A percentile compares a stretch with the other conserved stretches of the same genome.
Evolutionary conservation across 2,797 vertebrate species (phyloP).

Genomic region (Enteromius mattozi): DNA sequence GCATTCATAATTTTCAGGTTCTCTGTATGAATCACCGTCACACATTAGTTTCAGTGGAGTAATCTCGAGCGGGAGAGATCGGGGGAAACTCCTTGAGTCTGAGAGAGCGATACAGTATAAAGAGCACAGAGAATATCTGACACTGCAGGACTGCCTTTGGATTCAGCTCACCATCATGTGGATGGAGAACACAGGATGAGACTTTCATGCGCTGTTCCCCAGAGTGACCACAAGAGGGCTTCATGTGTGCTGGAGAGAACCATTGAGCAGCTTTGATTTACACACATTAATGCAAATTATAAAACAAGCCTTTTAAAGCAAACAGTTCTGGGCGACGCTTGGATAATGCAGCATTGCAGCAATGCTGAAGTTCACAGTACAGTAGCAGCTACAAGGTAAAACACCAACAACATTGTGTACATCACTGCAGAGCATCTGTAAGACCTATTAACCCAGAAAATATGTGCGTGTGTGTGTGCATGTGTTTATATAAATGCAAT

Average conservation of each 20-base stretch:
- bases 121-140: slow-evolving; percentile 5
- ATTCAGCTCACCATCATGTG: not conserved
- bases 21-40: slow-evolving; percentile 72
- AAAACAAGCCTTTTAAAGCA: not conserved
- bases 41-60: slow-evolving; percentile 50
- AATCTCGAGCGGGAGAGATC: not conserved
- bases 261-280: slow-evolving; percentile 27
- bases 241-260: not conserved
- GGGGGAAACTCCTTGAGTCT: slow-evolving; percentile 5
- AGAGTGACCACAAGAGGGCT: slow-evolving; percentile 54
- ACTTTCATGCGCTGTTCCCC: not conserved
- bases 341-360: not conserved
- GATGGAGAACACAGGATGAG: not conserved
- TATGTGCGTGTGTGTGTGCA: too few relatives aligned
- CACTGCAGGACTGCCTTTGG: not conserved
- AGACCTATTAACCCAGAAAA: not conserved
- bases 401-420: not conserved
- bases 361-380: not conserved
- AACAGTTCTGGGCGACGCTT: not conserved
- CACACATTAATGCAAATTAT: not conserved
- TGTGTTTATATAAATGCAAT: not conserved
- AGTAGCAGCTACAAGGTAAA: not conserved
- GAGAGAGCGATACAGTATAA: not conserved
- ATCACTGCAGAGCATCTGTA: not conserved
- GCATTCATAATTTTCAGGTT: slow-evolving; percentile 70